Evolutionary conservation across 2,797 vertebrate species (phyloP).

Genomic region (Gymnothorax javanicus): DNA sequence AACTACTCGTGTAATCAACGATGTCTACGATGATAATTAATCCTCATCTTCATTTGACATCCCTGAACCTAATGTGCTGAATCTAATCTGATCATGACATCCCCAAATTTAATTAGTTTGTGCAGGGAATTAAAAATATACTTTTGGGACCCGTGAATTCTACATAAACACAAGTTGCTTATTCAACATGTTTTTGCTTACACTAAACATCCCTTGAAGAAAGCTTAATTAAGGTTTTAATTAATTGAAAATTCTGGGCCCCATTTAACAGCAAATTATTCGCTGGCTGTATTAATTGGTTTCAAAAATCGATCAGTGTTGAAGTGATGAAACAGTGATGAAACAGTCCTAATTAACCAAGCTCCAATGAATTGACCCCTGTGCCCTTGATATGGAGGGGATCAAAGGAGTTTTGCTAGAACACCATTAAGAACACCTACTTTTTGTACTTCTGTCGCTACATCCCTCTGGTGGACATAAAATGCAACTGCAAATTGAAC

Average conservation of each 20-base stretch:
- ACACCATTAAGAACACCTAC: background rate
- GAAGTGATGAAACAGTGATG: background rate
- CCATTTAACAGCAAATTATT: background rate
- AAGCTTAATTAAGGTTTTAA: background rate
- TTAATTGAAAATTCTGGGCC: background rate
- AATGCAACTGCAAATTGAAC: background rate
- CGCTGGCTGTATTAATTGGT: background rate
- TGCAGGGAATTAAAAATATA: background rate
- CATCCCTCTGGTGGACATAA: conserved; percentile 3
- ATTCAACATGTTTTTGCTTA: background rate
- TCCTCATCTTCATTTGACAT: background rate
- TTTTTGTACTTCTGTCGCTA: background rate
- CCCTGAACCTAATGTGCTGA: background rate
- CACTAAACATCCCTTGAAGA: background rate
- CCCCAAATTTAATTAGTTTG: background rate
- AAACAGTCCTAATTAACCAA: background rate
- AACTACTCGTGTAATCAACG: background rate
- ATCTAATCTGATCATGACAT: no score
- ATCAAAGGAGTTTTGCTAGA: background rate
- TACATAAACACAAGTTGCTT: background rate
- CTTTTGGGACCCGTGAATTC: background rate
- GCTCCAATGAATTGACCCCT: background rate
- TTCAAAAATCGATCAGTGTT: background rate
- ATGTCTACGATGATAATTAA: background rate
- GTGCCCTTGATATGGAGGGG: background rate